Conservation (phyloP, 2,113 vertebrate genomes). For the Ivindomyrus marchei region DNA sequence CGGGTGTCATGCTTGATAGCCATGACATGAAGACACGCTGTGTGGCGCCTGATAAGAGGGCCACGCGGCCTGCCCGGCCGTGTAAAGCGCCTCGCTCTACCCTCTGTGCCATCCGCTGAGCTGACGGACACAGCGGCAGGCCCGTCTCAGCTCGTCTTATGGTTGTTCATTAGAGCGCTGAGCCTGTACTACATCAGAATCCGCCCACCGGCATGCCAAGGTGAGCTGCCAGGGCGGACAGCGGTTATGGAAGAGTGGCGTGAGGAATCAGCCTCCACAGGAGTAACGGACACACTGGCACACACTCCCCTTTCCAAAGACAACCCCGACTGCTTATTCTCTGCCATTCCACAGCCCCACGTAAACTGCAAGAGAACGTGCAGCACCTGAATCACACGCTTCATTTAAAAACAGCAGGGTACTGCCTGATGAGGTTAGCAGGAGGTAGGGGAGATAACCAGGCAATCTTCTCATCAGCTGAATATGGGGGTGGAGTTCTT, state of each 20-base stretch:
- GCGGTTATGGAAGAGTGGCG: background rate
- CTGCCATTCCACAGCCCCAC: background rate
- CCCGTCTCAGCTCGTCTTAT: background rate
- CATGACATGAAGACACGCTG: background rate
- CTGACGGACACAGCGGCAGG: background rate
- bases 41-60: background rate
- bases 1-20: conserved; percentile 10
- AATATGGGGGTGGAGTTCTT: background rate
- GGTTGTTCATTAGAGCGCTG: background rate
- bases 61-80: background rate
- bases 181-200: background rate
- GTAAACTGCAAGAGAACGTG: background rate
- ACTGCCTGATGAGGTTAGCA: background rate
- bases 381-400: background rate
- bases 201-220: background rate
- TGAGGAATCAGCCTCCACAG: background rate
- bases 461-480: background rate
- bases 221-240: background rate
- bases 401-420: background rate
- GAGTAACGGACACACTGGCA: background rate
- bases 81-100: background rate
- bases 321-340: too few species aligned
- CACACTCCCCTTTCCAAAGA: background rate
- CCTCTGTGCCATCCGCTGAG: background rate
- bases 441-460: background rate